A percentile compares a stretch with the other conserved stretches of the same genome.
These are phyloP conservation scores for Rhineura floridana DNA, from an alignment of 2,113 vertebrate species.

Conservation along the genomic window DNA sequence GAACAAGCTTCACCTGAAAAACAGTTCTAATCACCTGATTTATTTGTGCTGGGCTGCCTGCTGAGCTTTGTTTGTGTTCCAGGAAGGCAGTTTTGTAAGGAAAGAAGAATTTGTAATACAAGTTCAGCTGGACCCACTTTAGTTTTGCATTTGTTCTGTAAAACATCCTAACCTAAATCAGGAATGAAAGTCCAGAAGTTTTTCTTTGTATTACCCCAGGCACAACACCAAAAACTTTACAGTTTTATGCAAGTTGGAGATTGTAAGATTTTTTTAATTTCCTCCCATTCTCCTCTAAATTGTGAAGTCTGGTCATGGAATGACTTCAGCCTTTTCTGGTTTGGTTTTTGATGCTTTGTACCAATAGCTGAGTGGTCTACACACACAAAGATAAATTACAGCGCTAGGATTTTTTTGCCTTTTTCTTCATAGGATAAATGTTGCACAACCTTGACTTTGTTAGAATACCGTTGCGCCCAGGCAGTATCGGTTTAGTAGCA, in stretches of 20 bases:
- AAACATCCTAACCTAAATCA: background rate
- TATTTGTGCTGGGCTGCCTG: background rate
- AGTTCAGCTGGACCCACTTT: conserved; percentile 21
- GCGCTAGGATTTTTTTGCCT: conserved; percentile 60
- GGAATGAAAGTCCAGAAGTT: conserved; percentile 22
- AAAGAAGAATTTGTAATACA: background rate
- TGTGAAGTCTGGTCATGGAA: conserved; percentile 23
- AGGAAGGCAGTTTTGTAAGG: background rate
- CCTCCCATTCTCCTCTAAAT: background rate
- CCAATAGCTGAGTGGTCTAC: conserved; percentile 29
- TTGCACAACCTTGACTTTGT: conserved; percentile 59
- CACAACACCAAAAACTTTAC: conserved; percentile 21
- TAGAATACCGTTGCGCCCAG: conserved; percentile 51
- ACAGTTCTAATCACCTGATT: background rate
- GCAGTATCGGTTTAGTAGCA: conserved; percentile 58
- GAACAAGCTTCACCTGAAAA: background rate
- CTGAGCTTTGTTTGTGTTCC: background rate
- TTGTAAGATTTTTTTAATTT: background rate
- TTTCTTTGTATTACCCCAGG: conserved; percentile 11
- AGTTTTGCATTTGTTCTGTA: conserved; percentile 26
- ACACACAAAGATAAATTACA: conserved; percentile 22
- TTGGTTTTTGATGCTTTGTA: conserved; percentile 47
- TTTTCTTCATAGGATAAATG: conserved; percentile 36
- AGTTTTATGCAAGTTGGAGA: conserved; percentile 31
- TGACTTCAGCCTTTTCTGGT: conserved; percentile 53